Conservation (phyloP, 1,140 invertebrate species). For the Drosophila carrolli region DNA sequence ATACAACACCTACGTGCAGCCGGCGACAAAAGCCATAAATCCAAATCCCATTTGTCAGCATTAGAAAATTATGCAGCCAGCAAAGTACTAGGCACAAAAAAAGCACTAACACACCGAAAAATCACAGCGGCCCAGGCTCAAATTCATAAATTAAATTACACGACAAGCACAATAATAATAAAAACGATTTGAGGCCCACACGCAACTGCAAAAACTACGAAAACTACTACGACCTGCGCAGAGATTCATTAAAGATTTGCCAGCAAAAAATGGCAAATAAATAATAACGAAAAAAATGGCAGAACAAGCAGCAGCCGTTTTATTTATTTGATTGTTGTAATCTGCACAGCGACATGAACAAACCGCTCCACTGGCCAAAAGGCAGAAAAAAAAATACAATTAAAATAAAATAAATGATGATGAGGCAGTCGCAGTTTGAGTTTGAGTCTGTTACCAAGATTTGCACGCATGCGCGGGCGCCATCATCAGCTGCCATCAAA, state of each 20-base stretch:
- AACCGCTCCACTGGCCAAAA: conserved; percentile 41
- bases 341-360: conserved; percentile 75
- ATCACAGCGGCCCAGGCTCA: conserved; percentile 50
- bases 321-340: conserved; percentile 80
- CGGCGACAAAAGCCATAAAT: conserved; percentile 75
- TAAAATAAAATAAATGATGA: conserved; percentile 79
- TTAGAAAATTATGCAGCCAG: conserved; percentile 80
- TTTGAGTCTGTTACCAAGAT: conserved; percentile 14
- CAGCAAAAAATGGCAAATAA: conserved; percentile 57
- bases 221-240: conserved; percentile 32
- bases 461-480: conserved; percentile 77
- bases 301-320: conserved; percentile 42
- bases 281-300: conserved; percentile 36
- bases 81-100: conserved; percentile 30
- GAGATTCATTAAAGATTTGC: conserved; percentile 54
- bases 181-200: conserved; percentile 81
- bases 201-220: conserved; percentile 49
- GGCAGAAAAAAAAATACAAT: conserved; percentile 50
- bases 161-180: conserved; percentile 83
- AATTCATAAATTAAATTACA: conserved; percentile 83
- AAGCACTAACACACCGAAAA: conserved; percentile 36
- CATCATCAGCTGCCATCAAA: conserved; percentile 75
- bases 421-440: conserved; percentile 44
- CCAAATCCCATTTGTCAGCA: conserved; percentile 82
- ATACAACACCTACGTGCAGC: conserved; percentile 72